phyloP scores from a whole-genome alignment of 2,797 vertebrate genomes.

The Schizopygopsis malacanthus region DNA sequence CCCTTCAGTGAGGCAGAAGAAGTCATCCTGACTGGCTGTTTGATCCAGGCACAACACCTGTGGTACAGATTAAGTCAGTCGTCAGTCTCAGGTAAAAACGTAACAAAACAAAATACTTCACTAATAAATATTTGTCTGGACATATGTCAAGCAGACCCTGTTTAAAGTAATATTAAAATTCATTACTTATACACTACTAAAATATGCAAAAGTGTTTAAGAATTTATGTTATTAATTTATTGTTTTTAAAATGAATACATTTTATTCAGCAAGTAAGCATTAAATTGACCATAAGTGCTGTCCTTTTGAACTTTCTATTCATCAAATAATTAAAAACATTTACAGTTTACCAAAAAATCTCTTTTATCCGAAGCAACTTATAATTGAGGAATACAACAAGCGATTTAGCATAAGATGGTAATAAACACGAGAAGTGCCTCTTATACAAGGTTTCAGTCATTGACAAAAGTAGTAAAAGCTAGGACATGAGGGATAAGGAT shows the following conservation, averaged over 20 bases:
- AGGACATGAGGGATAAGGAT: too few relatives aligned
- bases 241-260: background rate
- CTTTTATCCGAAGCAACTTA: too few relatives aligned
- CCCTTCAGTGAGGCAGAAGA: slow-evolving; percentile 25
- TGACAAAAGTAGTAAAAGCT: too few relatives aligned
- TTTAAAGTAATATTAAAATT: background rate
- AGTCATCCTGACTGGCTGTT: slow-evolving; percentile 12
- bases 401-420: too few relatives aligned
- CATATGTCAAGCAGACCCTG: background rate
- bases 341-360: too few relatives aligned
- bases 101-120: background rate
- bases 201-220: background rate
- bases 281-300: background rate
- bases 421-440: too few relatives aligned
- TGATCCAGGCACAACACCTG: background rate
- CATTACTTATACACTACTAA: background rate
- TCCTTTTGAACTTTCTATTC: background rate
- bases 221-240: background rate
- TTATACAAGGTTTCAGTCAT: too few relatives aligned
- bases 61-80: background rate
- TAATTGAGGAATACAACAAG: too few relatives aligned
- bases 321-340: background rate
- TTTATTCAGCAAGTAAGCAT: background rate
- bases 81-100: background rate
- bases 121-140: background rate